Percentiles rank a stretch among this genome's conserved stretches.
These are phyloP conservation scores for Acanthoscelides obtectus DNA, from an alignment of 2,888 invertebrate genomes.

Conservation along the genomic window DNA sequence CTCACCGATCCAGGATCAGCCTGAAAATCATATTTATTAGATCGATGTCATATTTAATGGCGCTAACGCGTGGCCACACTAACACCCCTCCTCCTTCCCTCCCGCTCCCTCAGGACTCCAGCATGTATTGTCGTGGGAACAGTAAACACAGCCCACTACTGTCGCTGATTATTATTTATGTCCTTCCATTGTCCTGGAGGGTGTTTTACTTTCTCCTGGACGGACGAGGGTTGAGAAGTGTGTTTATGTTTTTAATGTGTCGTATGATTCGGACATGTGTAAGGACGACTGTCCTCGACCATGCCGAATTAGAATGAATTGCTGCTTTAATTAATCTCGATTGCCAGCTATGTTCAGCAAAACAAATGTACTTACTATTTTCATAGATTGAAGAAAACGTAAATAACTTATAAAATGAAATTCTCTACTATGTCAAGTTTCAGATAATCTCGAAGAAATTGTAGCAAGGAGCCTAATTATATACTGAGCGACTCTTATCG, in stretches of 20 bases:
- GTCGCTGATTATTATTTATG: constrained; percentile 46
- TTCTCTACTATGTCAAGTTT: no score
- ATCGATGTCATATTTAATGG: constrained; percentile 45
- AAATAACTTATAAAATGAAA: no score
- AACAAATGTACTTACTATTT: no score
- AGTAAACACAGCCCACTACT: constrained; percentile 39
- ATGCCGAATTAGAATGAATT: not conserved
- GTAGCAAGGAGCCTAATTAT: no score
- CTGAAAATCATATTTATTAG: constrained; percentile 49
- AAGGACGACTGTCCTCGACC: not conserved
- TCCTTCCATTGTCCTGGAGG: constrained; percentile 39
- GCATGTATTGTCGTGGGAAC: constrained; percentile 40
- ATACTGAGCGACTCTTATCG: no score
- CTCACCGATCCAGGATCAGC: constrained; percentile 45
- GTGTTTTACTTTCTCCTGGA: constrained; percentile 24
- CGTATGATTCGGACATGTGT: constrained; percentile 45
- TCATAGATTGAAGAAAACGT: no score
- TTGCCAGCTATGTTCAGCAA: not conserved
- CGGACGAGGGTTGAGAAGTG: no score
- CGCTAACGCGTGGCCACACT: constrained; percentile 32
- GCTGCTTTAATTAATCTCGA: not conserved
- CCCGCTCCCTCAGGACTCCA: not conserved
- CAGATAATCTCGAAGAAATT: no score
- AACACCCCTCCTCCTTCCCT: not conserved
- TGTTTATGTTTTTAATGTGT: constrained; percentile 43